Conservation (phyloP, 2,888 invertebrate genomes). For the Hydriomena furcata region DNA sequence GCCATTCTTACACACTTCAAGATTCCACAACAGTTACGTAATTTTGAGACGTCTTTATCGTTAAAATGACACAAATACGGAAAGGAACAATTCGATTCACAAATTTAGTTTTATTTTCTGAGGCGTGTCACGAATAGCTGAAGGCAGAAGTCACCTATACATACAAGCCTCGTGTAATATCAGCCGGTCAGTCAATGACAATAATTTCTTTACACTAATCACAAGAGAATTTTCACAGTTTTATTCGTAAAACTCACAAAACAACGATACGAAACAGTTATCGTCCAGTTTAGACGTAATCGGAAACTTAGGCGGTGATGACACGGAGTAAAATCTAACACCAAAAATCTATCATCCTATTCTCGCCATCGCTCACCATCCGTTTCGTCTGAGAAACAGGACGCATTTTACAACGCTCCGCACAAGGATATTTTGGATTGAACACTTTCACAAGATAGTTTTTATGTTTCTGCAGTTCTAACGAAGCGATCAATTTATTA, state of each 20-base stretch:
- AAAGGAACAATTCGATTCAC: conserved; percentile 78
- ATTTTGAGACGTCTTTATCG: conserved; percentile 79
- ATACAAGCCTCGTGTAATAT: conserved; percentile 84
- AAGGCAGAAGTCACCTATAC: conserved; percentile 83
- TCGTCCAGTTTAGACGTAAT: conserved; percentile 66
- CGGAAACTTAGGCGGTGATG: conserved; percentile 77
- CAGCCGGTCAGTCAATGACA: conserved; percentile 84
- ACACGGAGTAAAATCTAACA: conserved; percentile 83
- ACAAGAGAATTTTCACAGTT: conserved; percentile 64
- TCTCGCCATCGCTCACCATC: conserved; percentile 84
- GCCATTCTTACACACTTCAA: conserved; percentile 82
- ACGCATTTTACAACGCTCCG: conserved; percentile 81
- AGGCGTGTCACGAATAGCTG: conserved; percentile 84
- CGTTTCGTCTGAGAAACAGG: conserved; percentile 80
- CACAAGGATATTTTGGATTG: conserved; percentile 73
- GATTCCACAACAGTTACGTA: conserved; percentile 84
- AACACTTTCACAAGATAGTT: conserved; percentile 78
- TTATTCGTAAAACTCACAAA: conserved; percentile 68
- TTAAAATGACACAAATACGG: conserved; percentile 80
- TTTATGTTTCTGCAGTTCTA: conserved; percentile 69
- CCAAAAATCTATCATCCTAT: conserved; percentile 84
- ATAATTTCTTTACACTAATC: conserved; percentile 78
- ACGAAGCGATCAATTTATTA: conserved; percentile 80
- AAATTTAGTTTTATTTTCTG: conserved; percentile 81
- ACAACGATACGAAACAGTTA: conserved; percentile 67